Percentiles rank a stretch among this genome's conserved stretches.
Evolutionary conservation across 2,888 invertebrate species (phyloP).

Genomic region (Drosophila stalkeri): DNA sequence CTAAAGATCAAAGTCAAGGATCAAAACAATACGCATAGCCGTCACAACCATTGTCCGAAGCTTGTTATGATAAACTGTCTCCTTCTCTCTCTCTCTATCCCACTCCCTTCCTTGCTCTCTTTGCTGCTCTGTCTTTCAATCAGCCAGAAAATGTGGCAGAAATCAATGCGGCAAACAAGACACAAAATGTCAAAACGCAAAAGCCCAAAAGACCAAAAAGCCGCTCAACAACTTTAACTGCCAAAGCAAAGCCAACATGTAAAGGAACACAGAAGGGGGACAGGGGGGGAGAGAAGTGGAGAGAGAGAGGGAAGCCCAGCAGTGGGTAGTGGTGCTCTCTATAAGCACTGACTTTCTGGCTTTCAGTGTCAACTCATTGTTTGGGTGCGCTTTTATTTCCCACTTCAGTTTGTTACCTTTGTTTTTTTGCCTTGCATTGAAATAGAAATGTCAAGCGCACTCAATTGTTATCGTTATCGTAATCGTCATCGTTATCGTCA

Average conservation of each 20-base stretch:
- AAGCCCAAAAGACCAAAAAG: conserved; percentile 41
- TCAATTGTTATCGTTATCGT: conserved; percentile 21
- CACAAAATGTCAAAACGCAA: conserved; percentile 68
- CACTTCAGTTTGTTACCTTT: conserved; percentile 22
- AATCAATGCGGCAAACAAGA: conserved; percentile 69
- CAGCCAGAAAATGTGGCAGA: conserved; percentile 67
- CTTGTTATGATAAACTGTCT: conserved; percentile 78
- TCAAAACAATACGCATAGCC: conserved; percentile 57
- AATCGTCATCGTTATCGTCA: conserved; percentile 41
- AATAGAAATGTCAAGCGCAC: conserved; percentile 59
- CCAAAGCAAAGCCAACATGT: conserved; percentile 31
- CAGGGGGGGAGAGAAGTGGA: background rate
- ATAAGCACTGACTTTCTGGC: background rate
- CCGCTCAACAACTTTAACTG: conserved; percentile 53
- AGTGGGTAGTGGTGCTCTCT: background rate
- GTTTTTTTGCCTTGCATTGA: conserved; percentile 11
- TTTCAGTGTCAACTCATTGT: conserved; percentile 26
- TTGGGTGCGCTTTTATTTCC: conserved; percentile 28
- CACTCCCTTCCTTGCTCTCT: too few relatives aligned
- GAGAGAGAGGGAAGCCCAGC: too few relatives aligned
- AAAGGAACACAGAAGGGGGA: background rate
- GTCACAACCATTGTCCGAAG: conserved; percentile 47
- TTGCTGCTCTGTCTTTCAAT: conserved; percentile 44
- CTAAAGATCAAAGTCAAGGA: conserved; percentile 80
- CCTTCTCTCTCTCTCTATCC: background rate